A percentile compares a stretch with the other conserved stretches of the same genome.
Conservation (phyloP, 2,113 vertebrate genomes). For the human (Homo sapiens) region GRCh38 chr5:112084501-112085000, state of each 20-base stretch:
- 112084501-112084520: no score
- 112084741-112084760: background rate
- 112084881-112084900: background rate
- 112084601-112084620: no score
- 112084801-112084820: background rate
- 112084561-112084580: no score
- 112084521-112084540: no score
- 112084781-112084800: constrained; percentile 6
- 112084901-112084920: constrained; percentile 18
- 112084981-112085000: background rate
- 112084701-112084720: no score
- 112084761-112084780: background rate
- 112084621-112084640: no score
- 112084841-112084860: background rate
- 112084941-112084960: background rate
- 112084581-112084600: no score
- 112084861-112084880: background rate
- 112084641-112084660: no score
- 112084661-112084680: no score
- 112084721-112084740: no score
- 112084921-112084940: background rate
- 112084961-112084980: background rate
- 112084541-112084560: no score
- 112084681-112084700: no score
- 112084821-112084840: background rate